Conservation (phyloP, 2,888 invertebrate genomes). For the Diloba caeruleocephala region DNA sequence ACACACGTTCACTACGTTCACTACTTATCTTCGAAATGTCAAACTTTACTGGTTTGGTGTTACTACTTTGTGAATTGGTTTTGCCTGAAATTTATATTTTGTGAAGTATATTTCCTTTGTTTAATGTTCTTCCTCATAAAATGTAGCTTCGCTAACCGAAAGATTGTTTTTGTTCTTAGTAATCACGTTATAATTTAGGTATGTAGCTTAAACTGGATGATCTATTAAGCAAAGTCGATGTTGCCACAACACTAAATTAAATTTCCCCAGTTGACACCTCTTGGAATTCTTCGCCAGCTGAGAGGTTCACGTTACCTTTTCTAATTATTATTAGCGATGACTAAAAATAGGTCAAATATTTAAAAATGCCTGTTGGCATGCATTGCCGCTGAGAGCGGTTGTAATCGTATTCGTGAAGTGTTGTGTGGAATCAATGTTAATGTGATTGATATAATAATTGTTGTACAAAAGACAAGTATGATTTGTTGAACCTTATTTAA, state of each 20-base stretch:
- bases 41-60: conserved; percentile 71
- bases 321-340: conserved; percentile 86
- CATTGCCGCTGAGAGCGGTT: conserved; percentile 72
- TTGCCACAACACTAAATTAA: conserved; percentile 61
- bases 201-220: not conserved
- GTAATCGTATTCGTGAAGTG: conserved; percentile 75
- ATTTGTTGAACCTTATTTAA: conserved; percentile 8
- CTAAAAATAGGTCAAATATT: conserved; percentile 88
- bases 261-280: conserved; percentile 58
- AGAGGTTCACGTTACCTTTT: conserved; percentile 87
- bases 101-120: not conserved
- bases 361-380: conserved; percentile 84
- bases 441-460: conserved; percentile 40
- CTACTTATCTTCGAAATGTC: conserved; percentile 83
- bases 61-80: conserved; percentile 60
- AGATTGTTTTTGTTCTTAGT: too few species aligned
- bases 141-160: too few species aligned
- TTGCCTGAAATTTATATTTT: conserved; percentile 43
- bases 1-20: conserved; percentile 84
- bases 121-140: too few species aligned
- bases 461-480: conserved; percentile 12
- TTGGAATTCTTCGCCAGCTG: conserved; percentile 72
- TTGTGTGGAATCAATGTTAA: conserved; percentile 59
- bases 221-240: conserved; percentile 40
- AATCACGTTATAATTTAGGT: too few species aligned